Conservation (phyloP, 2,888 invertebrate genomes). For the Yponomeuta cagnagella region DNA sequence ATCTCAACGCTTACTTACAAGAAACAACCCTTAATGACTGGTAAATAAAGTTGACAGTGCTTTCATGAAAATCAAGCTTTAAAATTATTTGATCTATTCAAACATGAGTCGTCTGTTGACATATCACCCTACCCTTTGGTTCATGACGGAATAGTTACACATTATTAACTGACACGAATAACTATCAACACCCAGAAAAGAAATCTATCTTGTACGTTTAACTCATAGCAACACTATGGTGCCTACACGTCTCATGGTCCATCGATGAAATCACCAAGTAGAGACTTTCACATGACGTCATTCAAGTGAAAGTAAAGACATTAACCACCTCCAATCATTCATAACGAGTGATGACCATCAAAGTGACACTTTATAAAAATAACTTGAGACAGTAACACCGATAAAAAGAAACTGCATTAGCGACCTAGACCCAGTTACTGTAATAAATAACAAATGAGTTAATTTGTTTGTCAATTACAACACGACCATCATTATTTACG, state of each 20-base stretch:
- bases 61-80: not conserved
- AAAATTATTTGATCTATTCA: not conserved
- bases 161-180: not conserved
- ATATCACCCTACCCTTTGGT: not conserved
- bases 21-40: not conserved
- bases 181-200: not conserved
- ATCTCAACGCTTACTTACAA: not conserved
- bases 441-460: not conserved
- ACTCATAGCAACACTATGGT: not conserved
- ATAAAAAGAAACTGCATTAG: not conserved
- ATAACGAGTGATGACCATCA: constrained; percentile 2
- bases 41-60: not conserved
- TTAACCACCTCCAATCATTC: not conserved
- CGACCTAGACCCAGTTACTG: not conserved
- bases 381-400: not conserved
- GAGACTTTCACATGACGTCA: not conserved
- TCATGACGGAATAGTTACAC: not conserved
- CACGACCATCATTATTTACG: not conserved
- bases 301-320: not conserved
- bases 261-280: not conserved
- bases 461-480: not conserved
- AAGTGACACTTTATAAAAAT: not conserved
- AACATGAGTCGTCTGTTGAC: not conserved
- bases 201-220: not conserved
- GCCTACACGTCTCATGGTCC: not conserved